Percentiles rank a stretch among this genome's conserved stretches.
phyloP scores from a whole-genome alignment of 2,113 vertebrate species.

The Tricholaema leucomelas region DNA sequence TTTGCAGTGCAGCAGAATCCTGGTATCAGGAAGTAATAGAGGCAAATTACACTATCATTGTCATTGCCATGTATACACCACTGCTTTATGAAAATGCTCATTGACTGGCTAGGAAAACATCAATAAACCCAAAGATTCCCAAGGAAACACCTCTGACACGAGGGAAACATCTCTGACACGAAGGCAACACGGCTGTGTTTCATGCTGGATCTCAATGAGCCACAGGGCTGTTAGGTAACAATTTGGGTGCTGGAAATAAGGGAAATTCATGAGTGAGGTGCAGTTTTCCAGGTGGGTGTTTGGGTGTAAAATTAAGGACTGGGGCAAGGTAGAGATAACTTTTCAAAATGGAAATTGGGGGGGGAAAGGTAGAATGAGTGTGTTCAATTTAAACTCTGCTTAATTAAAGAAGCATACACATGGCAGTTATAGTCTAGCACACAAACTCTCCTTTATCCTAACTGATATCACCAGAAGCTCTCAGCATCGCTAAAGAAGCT shows the following conservation, averaged over 20 bases:
- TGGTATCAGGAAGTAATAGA: slow-evolving; percentile 63
- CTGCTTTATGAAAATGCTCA: slow-evolving; percentile 26
- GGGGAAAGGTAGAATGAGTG: neutral
- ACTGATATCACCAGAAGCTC: neutral
- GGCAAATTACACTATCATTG: slow-evolving; percentile 59
- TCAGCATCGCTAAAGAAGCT: neutral
- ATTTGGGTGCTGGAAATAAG: slow-evolving; percentile 7
- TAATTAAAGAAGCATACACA: slow-evolving; percentile 17
- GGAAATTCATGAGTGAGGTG: slow-evolving; percentile 24
- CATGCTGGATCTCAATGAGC: neutral
- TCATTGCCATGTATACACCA: slow-evolving; percentile 40
- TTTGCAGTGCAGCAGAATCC: slow-evolving; percentile 62
- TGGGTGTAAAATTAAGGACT: neutral
- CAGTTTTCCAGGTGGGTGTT: neutral
- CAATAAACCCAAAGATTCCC: slow-evolving; percentile 6
- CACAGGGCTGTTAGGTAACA: neutral
- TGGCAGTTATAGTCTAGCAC: neutral
- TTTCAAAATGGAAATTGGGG: neutral
- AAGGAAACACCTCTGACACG: slow-evolving; percentile 17
- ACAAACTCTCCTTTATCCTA: neutral
- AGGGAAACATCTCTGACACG: neutral
- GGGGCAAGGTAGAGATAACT: neutral
- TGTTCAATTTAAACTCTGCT: slow-evolving; percentile 12
- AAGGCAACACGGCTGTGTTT: neutral
- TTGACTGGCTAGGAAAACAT: slow-evolving; percentile 16